These are phyloP conservation scores for Lanistes nyassanus DNA, from an alignment of 1,140 invertebrate genomes.

Conservation along the genomic window DNA sequence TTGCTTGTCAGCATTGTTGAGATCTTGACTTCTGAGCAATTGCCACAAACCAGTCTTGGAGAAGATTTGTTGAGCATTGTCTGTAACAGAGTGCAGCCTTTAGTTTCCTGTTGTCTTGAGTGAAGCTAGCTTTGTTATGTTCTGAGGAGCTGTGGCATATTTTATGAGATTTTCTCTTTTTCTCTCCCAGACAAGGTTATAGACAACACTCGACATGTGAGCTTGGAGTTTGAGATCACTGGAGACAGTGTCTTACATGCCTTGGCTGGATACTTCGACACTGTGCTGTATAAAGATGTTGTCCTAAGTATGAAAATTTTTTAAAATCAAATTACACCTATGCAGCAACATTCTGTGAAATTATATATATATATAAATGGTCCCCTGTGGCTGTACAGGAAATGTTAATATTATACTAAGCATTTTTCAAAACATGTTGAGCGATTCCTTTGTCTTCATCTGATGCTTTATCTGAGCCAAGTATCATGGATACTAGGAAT, in stretches of 20 bases:
- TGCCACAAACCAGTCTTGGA: no score
- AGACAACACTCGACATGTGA: conserved; percentile 79
- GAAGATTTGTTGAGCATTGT: no score
- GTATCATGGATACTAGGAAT: no score
- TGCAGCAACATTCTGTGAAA: not conserved
- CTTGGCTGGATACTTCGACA: conserved; percentile 95
- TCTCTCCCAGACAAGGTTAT: conserved; percentile 65
- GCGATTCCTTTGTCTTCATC: no score
- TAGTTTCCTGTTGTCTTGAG: not conserved
- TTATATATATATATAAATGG: conserved; percentile 15
- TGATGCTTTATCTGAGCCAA: no score
- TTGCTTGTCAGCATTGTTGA: no score
- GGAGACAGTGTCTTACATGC: conserved; percentile 88
- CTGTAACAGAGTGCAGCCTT: no score
- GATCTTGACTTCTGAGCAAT: no score
- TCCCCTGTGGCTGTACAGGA: no score
- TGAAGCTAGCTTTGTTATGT: not conserved
- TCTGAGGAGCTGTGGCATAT: not conserved
- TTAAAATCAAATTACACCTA: not conserved
- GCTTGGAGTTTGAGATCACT: conserved; percentile 76
- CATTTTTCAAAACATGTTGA: no score
- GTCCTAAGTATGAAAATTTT: conserved; percentile 75
- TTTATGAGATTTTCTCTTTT: conserved; percentile 17
- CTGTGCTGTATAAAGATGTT: conserved; percentile 84
- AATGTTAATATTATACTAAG: no score